Conservation (phyloP, 2,113 vertebrate genomes). For the Psophia crepitans region DNA sequence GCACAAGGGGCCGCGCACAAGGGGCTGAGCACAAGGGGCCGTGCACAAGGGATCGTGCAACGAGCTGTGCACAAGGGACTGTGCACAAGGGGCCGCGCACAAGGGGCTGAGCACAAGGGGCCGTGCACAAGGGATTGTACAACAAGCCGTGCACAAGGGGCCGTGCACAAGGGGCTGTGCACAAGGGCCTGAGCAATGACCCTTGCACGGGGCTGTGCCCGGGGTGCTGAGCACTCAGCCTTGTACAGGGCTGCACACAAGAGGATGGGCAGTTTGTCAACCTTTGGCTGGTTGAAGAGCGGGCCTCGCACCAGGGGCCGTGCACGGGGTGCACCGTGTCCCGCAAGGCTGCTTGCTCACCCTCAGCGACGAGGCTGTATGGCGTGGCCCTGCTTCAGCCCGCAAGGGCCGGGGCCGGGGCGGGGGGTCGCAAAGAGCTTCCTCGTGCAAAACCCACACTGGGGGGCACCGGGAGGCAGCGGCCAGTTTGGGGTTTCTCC, state of each 20-base stretch:
- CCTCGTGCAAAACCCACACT: neutral
- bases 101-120: neutral
- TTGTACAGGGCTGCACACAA: too few species aligned
- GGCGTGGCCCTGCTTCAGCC: neutral
- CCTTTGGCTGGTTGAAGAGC: neutral
- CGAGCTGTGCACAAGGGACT: too few species aligned
- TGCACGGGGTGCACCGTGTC: too few species aligned
- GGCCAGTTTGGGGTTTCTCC: neutral
- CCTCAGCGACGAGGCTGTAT: rapidly evolving
- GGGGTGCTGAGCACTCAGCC: neutral
- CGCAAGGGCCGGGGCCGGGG: neutral
- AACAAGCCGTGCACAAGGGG: neutral
- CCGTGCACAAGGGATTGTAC: too few species aligned
- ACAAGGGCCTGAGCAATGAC: rapidly evolving
- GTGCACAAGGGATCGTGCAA: too few species aligned
- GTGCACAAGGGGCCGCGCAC: too few species aligned
- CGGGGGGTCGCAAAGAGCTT: neutral
- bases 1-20: too few species aligned
- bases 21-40: too few species aligned
- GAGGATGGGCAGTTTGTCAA: neutral
- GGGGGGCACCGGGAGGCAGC: neutral
- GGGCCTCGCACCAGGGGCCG: rapidly evolving
- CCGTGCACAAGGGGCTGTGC: neutral
- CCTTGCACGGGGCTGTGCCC: neutral
- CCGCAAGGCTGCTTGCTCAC: rapidly evolving